These are phyloP conservation scores for Atractosteus spatula DNA, from an alignment of 2,113 vertebrate genomes.

Conservation along the genomic window DNA sequence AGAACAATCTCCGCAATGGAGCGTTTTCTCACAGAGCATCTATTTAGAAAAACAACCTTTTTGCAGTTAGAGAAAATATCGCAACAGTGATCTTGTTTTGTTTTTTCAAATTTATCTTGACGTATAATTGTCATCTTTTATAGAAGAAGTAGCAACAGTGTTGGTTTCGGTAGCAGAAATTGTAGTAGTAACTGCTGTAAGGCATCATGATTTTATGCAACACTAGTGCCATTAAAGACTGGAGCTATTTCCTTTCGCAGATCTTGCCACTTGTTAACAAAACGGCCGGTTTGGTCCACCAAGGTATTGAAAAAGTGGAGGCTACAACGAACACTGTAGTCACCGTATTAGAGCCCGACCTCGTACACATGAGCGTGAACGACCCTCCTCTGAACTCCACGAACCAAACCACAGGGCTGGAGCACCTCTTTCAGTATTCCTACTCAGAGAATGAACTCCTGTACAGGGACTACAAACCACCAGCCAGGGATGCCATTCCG, in stretches of 20 bases:
- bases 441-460: conserved; percentile 77
- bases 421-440: conserved; percentile 75
- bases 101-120: too few relatives aligned
- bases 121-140: too few relatives aligned
- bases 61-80: too few relatives aligned
- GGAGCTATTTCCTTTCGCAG: conserved; percentile 80
- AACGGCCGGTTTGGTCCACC: conserved; percentile 70
- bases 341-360: conserved; percentile 73
- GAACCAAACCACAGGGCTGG: conserved; percentile 76
- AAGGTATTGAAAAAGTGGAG: conserved; percentile 61
- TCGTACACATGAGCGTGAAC: conserved; percentile 67
- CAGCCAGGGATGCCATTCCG: conserved; percentile 70
- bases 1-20: too few relatives aligned
- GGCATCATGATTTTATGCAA: conserved; percentile 79
- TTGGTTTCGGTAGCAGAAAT: too few relatives aligned
- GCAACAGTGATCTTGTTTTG: too few relatives aligned
- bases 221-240: conserved; percentile 80
- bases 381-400: conserved; percentile 69
- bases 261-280: conserved; percentile 80
- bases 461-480: conserved; percentile 75
- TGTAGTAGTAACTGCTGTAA: background rate
- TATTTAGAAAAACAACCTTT: too few relatives aligned
- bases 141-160: too few relatives aligned
- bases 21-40: too few relatives aligned
- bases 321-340: conserved; percentile 73